phyloP scores from a whole-genome alignment of 2,113 vertebrate genomes.

The Pterophyllum scalare region DNA sequence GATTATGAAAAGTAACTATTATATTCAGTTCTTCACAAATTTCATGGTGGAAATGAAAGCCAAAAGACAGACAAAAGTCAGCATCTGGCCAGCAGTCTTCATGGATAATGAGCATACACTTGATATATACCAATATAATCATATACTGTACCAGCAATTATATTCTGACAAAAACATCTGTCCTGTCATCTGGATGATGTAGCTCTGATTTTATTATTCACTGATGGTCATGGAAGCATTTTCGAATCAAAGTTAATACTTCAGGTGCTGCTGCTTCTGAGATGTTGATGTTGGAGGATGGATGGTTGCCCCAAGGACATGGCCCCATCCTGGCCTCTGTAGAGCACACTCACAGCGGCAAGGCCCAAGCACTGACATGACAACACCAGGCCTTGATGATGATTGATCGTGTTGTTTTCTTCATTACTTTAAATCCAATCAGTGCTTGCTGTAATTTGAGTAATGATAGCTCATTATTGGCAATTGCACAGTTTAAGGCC shows the following conservation, averaged over 20 bases:
- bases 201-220: constrained; percentile 28
- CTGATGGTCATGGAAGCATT: constrained; percentile 3
- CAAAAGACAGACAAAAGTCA: constrained; percentile 66
- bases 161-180: constrained; percentile 52
- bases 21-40: constrained; percentile 68
- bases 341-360: constrained; percentile 79
- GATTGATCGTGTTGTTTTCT: constrained; percentile 99
- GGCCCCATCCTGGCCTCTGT: constrained; percentile 76
- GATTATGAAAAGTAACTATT: constrained; percentile 74
- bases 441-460: constrained; percentile 98
- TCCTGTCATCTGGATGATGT: constrained; percentile 32
- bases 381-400: constrained; percentile 92
- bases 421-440: constrained; percentile 99
- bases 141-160: constrained; percentile 41
- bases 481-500: constrained; percentile 94
- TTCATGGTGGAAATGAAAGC: constrained; percentile 47
- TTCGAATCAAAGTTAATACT: constrained; percentile 42
- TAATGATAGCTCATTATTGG: constrained; percentile 99
- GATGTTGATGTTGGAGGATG: constrained; percentile 70
- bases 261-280: constrained; percentile 38
- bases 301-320: constrained; percentile 72
- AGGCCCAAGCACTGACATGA: constrained; percentile 82
- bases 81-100: constrained; percentile 48
- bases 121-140: constrained; percentile 42
- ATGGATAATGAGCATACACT: constrained; percentile 46